Conservation (phyloP, 2,797 vertebrate species). For the Chromobotia macracanthus region DNA sequence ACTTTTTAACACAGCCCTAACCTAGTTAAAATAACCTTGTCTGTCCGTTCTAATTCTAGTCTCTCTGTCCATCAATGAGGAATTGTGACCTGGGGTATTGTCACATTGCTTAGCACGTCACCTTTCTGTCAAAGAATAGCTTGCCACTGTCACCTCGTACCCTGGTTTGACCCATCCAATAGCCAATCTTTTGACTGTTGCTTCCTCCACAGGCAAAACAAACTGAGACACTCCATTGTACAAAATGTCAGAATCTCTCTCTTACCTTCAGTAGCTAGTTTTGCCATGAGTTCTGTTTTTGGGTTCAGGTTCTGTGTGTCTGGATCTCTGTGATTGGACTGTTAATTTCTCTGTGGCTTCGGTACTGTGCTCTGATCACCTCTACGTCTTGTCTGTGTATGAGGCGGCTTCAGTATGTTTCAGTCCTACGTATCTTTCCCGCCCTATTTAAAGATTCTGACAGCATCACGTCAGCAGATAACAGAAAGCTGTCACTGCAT, state of each 20-base stretch:
- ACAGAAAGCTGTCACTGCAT: conserved; percentile 63
- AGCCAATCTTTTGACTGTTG: conserved; percentile 1
- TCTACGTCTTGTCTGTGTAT: conserved; percentile 11
- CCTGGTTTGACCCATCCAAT: conserved; percentile 27
- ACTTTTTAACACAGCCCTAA: background rate
- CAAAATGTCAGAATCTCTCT: conserved; percentile 36
- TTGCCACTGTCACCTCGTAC: background rate
- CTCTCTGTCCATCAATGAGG: background rate
- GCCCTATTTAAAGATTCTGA: conserved; percentile 74
- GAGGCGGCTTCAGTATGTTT: conserved; percentile 40
- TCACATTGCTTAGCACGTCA: background rate
- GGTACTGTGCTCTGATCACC: conserved; percentile 16
- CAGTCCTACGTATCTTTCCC: conserved; percentile 62
- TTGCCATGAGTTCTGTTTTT: conserved; percentile 61
- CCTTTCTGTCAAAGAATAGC: conserved; percentile 2
- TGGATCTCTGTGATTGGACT: conserved; percentile 58
- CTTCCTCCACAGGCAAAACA: conserved; percentile 28
- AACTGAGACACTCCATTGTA: conserved; percentile 17
- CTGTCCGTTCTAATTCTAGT: background rate
- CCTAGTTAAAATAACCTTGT: background rate
- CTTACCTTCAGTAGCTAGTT: conserved; percentile 74
- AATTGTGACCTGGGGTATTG: conserved; percentile 14
- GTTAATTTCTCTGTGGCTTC: conserved; percentile 47
- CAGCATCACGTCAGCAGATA: conserved; percentile 59
- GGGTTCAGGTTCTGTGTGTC: conserved; percentile 25